A percentile compares a stretch with the other conserved stretches of the same genome.
Conservation (phyloP, 2,888 invertebrate species). For the Hemicrepidius hirtus region DNA sequence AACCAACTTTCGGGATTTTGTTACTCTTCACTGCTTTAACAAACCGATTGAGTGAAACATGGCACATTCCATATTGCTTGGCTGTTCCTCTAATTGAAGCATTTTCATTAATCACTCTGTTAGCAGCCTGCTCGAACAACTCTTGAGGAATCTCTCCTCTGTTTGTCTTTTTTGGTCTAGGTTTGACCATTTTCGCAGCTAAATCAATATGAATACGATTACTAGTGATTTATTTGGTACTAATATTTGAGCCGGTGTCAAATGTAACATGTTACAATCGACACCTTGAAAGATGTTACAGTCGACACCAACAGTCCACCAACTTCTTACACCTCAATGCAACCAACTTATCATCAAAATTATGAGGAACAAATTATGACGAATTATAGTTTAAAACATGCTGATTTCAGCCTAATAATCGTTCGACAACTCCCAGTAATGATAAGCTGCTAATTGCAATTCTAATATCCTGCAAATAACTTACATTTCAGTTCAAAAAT, state of each 20-base stretch:
- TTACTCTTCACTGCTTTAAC: constrained; percentile 17
- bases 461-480: not conserved
- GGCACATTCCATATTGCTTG: constrained; percentile 36
- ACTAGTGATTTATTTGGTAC: no score
- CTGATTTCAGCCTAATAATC: not conserved
- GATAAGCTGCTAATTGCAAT: not conserved
- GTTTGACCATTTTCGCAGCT: constrained; percentile 4
- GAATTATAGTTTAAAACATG: no score
- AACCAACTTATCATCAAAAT: no score
- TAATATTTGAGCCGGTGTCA: no score
- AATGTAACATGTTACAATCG: no score
- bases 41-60: constrained; percentile 29
- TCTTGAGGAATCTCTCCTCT: constrained; percentile 27
- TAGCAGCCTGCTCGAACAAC: constrained; percentile 29
- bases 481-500: not conserved
- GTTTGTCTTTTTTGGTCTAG: constrained; percentile 21
- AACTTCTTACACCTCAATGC: no score
- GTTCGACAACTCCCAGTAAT: not conserved
- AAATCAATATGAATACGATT: no score
- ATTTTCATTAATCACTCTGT: constrained; percentile 25
- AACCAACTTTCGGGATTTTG: not conserved
- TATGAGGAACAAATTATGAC: no score
- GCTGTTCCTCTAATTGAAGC: constrained; percentile 30
- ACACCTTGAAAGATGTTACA: no score
- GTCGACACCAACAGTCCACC: no score